Base-by-base conservation (phyloP, 92 coral and sea anemone genomes). In the Epizoanthus illoricatus region DNA sequence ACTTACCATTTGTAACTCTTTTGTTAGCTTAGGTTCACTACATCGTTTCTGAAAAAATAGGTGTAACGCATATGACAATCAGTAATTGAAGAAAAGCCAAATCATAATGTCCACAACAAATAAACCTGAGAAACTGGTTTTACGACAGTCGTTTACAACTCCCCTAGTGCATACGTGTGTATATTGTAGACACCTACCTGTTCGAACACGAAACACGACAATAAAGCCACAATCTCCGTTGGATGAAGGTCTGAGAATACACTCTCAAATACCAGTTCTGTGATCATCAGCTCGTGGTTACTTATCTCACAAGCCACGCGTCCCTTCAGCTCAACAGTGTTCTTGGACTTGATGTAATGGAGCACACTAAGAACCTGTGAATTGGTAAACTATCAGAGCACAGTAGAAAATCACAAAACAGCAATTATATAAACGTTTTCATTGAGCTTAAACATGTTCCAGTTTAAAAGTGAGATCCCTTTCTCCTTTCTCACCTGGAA, bases 301-400 rank as follows among this genome's bases (percentile, higher is more conserved):
- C 92, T 97, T 19, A 97, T 97, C 84, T 97, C 99, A 70, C 99
- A 93, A 0, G 99, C 99, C 33, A 97, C 99, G 19, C 98, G 95
- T 18, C 99, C 99, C 66, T 94, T 91, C 73, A 97, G 85, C 61
- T 97, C 91, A 0, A 97, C 98, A 1, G 94, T 86, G 66, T 90
- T 85, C 54, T 81, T 90, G 40, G 85, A 56, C 88, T 88, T 91
- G 47, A 96, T 83, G 73, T 93, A 96, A 41, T 93, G 96, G 80
- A 96, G 90, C 80, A 84, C 88, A 40, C 65, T 80, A n/a, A 96
- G 89, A 58, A 96, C 98, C 99, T 96, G 84, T 12, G 80, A 67
- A 61, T 69, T 47, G 39, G 13, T 20, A 40, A 49, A 40, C 21
- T 63, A 63, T 24, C 69, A n/a, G 21, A n/a, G 12, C 69, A n/a